Conservation (phyloP, 2,797 vertebrate species). For the Ceryle rudis region DNA sequence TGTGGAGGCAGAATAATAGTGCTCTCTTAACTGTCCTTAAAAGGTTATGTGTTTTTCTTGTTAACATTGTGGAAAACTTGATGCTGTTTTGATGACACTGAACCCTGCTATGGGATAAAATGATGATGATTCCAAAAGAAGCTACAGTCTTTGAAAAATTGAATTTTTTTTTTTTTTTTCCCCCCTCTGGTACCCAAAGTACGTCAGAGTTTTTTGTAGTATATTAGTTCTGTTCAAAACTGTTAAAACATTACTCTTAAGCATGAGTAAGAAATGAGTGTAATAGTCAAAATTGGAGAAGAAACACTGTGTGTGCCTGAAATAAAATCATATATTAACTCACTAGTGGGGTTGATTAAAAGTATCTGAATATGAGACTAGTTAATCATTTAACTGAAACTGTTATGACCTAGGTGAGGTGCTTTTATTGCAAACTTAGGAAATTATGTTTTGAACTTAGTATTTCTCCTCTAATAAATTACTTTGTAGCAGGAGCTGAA, state of each 20-base stretch:
- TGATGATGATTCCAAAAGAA: constrained; percentile 12
- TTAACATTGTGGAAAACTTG: constrained; percentile 20
- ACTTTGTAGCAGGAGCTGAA: neutral
- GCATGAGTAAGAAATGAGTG: neutral
- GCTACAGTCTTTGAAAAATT: neutral
- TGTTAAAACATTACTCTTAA: neutral
- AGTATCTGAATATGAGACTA: neutral
- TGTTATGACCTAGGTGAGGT: neutral
- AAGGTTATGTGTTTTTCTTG: constrained; percentile 7
- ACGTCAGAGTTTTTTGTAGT: neutral
- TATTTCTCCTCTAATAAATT: neutral
- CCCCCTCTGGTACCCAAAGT: neutral
- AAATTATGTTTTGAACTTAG: neutral
- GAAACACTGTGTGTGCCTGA: neutral
- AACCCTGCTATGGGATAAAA: neutral
- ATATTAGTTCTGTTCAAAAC: neutral
- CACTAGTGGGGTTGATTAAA: neutral
- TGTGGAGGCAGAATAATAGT: constrained; percentile 54
- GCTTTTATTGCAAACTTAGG: neutral
- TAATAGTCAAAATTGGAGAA: neutral
- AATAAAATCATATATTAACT: neutral
- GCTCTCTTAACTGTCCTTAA: constrained; percentile 53
- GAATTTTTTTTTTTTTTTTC: neutral
- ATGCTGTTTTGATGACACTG: constrained; percentile 7
- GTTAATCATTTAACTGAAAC: neutral